Evolutionary conservation across 2,797 vertebrate species (phyloP), one percentile per base, ranked within the genome.

Genomic region (Tenualosa thibaudeaui): DNA sequence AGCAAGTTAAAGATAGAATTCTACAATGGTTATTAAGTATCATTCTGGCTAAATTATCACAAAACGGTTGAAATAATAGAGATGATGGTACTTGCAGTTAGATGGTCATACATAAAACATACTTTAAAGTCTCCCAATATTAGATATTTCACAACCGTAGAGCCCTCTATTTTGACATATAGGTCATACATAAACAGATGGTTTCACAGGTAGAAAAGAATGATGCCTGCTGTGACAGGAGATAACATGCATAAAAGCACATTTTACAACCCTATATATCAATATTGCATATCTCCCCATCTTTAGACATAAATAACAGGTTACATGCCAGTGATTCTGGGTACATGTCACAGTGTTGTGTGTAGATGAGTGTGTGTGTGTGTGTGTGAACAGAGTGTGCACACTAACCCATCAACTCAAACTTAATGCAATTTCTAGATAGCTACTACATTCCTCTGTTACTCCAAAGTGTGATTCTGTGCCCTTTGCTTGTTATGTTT

Each of bases 231-330:
- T 46, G 17, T 78, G 71, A 46, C 71, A 78, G 37, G 40, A 78
- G 17, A 40, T 46, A 78, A 46, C 40, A 46, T 78, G 17, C 40
- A 46, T 78, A 2, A 43, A 22, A 0, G 19, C 71, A 78, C 71
- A 78, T 78, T 78, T 78, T 78, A 78, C 71, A 19, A 46, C 71
- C 40, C 19, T 19, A 78, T 78, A 78, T 78, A 46, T 78, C 71
- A 43, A 19, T 37, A 78, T 78, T 43, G 43, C 40, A 46, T 78
- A 78, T 78, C 71, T 78, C 40, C 43, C 71, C 71, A 78, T 78
- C 71, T 78, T 40, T 5, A 43, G 15, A 78, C 71, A 78, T 78
- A 78, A 78, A 78, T 46, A 78, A 78, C 71, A 46, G 71, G 46
- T 78, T 43, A 22, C 71, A 46, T 3, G 40, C 17, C 71, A 78